Conservation (phyloP, 2,888 invertebrate genomes). For the Adela reaumurella region DNA sequence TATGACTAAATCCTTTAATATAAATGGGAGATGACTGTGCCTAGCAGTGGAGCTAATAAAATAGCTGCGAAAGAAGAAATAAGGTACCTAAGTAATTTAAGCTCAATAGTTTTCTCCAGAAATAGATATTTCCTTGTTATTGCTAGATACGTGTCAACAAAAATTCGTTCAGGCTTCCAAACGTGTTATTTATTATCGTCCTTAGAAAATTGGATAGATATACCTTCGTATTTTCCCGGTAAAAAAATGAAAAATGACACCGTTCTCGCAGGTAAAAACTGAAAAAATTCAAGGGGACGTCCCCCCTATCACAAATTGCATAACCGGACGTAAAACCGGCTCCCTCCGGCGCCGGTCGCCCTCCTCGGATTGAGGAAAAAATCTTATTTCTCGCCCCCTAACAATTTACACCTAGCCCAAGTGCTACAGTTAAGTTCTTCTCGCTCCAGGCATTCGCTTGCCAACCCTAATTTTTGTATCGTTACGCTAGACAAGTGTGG, state of each 20-base stretch:
- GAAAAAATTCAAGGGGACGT: slow-evolving; percentile 2
- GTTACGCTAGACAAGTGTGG: slow-evolving; percentile 17
- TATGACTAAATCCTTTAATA: too few relatives aligned
- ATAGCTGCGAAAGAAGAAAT: too few relatives aligned
- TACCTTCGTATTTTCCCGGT: not conserved
- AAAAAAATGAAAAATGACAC: not conserved
- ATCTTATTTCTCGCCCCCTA: slow-evolving; percentile 45
- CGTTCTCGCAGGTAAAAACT: not conserved
- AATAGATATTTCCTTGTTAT: too few relatives aligned
- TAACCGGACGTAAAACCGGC: slow-evolving; percentile 24
- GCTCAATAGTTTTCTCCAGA: too few relatives aligned
- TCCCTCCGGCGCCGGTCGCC: slow-evolving; percentile 6
- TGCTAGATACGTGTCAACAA: too few relatives aligned
- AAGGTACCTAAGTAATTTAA: too few relatives aligned
- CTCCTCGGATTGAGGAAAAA: slow-evolving; percentile 47
- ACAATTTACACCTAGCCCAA: slow-evolving; percentile 36
- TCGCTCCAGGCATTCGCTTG: slow-evolving; percentile 15
- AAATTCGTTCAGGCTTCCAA: too few relatives aligned
- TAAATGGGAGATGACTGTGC: too few relatives aligned
- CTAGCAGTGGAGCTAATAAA: too few relatives aligned
- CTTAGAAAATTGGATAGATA: not conserved
- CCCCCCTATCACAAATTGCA: slow-evolving; percentile 30
- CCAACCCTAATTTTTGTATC: slow-evolving; percentile 27
- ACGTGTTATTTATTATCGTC: not conserved
- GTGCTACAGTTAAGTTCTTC: slow-evolving; percentile 18